These are phyloP conservation scores for Poecile atricapillus DNA, from an alignment of 2,113 vertebrate species.

Conservation along the genomic window DNA sequence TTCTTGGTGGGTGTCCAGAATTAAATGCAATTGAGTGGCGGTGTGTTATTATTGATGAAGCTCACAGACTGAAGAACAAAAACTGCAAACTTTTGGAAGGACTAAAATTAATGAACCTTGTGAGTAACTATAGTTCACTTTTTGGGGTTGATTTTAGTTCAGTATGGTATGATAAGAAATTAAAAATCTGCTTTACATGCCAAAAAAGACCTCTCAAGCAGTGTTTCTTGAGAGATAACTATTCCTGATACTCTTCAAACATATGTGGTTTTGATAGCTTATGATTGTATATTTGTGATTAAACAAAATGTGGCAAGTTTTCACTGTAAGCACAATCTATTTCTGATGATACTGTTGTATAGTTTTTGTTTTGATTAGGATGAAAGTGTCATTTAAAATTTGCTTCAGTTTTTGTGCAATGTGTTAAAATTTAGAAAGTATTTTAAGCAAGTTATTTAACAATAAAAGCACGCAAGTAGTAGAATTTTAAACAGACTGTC, in stretches of 20 bases:
- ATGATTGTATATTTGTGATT: neutral
- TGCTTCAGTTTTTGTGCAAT: neutral
- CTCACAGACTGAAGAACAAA: conserved; percentile 98
- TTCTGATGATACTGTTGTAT: neutral
- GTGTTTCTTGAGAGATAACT: neutral
- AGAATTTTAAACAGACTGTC: neutral
- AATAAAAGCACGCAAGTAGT: neutral
- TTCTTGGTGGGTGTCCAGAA: conserved; percentile 94
- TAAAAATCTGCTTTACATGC: neutral
- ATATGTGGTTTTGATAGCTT: neutral
- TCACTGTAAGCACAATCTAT: neutral
- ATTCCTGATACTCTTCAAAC: neutral
- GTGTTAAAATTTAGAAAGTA: neutral
- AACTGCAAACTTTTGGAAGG: conserved; percentile 98
- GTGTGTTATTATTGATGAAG: conserved; percentile 97
- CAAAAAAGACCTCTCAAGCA: neutral
- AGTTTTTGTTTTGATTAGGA: neutral
- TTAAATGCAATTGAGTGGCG: conserved; percentile 97
- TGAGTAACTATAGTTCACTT: conserved; percentile 56
- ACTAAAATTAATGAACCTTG: conserved; percentile 96
- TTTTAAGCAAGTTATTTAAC: neutral
- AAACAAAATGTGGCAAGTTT: neutral
- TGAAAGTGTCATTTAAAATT: neutral
- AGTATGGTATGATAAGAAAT: neutral
- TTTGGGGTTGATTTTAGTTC: neutral